Evolutionary conservation across 2,888 invertebrate genomes (phyloP), one percentile per base, ranked within the genome.

Genomic region (Pyrgus malvae): DNA sequence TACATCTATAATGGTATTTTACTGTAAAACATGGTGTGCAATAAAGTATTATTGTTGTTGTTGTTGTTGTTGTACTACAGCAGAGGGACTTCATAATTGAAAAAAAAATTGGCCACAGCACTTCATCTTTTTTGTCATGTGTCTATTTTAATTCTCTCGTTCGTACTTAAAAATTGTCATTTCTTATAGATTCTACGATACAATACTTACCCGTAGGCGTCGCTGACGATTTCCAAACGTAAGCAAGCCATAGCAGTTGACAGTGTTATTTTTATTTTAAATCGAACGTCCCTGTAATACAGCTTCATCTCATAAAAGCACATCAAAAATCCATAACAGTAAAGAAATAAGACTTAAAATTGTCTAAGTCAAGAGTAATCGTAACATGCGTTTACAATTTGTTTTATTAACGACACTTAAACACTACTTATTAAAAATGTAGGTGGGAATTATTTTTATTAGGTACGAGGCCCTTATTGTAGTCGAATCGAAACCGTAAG

Each of bases 331-430:
- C 11, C 45, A 8, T 53, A 53, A 11, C 21, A 2, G 2, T 16
- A 31, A 23, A 3, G 11, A 1, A 5, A 23, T 46, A 53, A 45
- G 21, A 31, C 5, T 21, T 1, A 53, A 31, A 46, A 8, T 53
- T 31, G 11, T 0, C 9, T 17, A 7, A 23, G 31, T 11, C 11
- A 2, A 9, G 11, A 12, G 6, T 11, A 14, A 1, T 23, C 9
- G 9, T 29, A 9, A 35, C 37, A 11, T 16, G 21, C 9, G 11
- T 31, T 23, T 8, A 82, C 83, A 80, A 83, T 84, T 83, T 83
- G 76, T 85, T 85, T 86, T 84, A 84, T 85, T 83, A 83, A 87
- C 81, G 77, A 79, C 80, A 80, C 85, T 84, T 78, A 78, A 77
- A 76, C 68, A 74, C 70, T 82, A 80, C 86, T 88, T 85, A 85